Conservation (phyloP, 2,797 vertebrate genomes). For the Aselliscus stoliczkanus region DNA sequence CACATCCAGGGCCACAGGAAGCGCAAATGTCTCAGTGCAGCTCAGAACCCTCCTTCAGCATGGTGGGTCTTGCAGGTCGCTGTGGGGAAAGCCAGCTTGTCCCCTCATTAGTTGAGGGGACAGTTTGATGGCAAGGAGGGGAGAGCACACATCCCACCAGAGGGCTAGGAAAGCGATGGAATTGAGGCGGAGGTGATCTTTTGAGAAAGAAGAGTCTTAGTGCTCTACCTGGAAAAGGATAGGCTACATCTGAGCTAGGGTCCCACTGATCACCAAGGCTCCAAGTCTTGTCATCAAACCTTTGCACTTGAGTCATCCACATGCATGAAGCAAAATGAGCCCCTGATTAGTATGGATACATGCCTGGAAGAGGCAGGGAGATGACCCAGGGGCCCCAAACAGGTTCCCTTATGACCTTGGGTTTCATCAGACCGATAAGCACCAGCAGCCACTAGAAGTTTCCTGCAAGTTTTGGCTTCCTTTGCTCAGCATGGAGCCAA, state of each 20-base stretch:
- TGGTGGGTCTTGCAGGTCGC: background rate
- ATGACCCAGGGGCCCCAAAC: background rate
- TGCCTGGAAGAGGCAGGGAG: background rate
- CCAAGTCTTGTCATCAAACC: background rate
- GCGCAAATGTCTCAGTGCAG: background rate
- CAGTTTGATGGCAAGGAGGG: background rate
- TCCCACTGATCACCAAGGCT: background rate
- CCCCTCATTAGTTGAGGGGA: background rate
- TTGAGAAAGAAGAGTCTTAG: background rate
- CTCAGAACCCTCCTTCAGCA: background rate
- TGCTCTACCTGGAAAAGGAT: background rate
- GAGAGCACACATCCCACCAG: background rate
- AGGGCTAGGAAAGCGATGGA: background rate
- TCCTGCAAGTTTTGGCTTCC: background rate
- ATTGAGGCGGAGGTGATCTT: background rate
- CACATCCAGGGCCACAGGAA: slow-evolving; percentile 30
- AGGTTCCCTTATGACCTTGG: background rate
- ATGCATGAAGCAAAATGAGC: background rate
- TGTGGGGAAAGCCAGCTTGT: background rate
- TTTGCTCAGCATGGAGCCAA: background rate
- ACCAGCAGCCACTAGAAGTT: background rate
- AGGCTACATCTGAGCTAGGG: background rate
- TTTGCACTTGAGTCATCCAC: background rate
- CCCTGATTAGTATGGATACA: background rate
- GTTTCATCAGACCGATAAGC: background rate